A percentile compares a stretch with the other conserved stretches of the same genome.
These are phyloP conservation scores for Thereva unica DNA, from an alignment of 2,888 invertebrate genomes.

Conservation along the genomic window DNA sequence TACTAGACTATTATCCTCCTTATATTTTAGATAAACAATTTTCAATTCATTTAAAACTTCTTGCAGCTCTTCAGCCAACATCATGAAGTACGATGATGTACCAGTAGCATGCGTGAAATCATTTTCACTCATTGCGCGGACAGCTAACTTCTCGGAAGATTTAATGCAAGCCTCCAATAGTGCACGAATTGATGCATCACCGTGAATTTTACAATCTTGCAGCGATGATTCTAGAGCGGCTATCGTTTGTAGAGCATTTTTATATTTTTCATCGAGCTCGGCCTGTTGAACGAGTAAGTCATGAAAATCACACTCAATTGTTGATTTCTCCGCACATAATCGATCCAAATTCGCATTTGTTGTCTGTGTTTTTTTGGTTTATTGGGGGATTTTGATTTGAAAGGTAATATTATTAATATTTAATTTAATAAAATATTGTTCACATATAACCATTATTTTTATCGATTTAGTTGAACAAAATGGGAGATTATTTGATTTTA, in stretches of 20 bases:
- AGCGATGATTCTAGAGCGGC: conserved; percentile 49
- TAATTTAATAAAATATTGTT: too few relatives aligned
- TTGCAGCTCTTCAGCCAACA: conserved; percentile 47
- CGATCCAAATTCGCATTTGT: conserved; percentile 68
- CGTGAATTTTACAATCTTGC: conserved; percentile 49
- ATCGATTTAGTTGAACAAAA: too few relatives aligned
- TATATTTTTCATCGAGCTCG: conserved; percentile 64
- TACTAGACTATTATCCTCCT: conserved; percentile 51
- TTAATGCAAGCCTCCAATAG: conserved; percentile 46
- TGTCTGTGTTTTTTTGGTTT: conserved; percentile 57
- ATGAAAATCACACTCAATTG: conserved; percentile 67
- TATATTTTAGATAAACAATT: conserved; percentile 46
- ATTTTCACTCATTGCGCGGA: conserved; percentile 45
- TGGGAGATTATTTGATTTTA: too few relatives aligned
- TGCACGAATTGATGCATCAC: conserved; percentile 48
- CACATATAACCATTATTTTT: too few relatives aligned
- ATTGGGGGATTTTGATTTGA: neutral
- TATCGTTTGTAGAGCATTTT: conserved; percentile 45
- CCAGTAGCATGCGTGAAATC: conserved; percentile 46
- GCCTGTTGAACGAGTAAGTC: conserved; percentile 70
- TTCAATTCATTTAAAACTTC: conserved; percentile 45
- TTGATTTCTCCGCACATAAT: conserved; percentile 54
- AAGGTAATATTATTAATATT: too few relatives aligned
- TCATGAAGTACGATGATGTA: conserved; percentile 47
- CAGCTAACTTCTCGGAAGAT: conserved; percentile 46